Percentiles rank a stretch among this genome's conserved stretches.
Conservation (phyloP, 2,113 vertebrate genomes). For the Pseudopodoces humilis region DNA sequence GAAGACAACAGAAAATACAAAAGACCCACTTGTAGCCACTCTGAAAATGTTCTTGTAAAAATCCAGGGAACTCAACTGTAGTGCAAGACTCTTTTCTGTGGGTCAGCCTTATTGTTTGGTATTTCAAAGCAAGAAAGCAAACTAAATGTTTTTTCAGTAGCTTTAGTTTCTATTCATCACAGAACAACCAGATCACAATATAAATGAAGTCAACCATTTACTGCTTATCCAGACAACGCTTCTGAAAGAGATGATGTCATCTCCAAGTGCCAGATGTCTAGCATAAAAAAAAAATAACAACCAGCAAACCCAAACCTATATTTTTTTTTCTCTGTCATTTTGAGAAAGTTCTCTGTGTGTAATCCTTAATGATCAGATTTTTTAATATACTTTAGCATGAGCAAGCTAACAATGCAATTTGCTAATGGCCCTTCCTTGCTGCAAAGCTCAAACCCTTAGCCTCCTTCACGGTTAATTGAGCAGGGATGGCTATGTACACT, state of each 20-base stretch:
- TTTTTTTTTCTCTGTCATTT: neutral
- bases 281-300: neutral
- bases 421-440: neutral
- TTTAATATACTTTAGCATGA: neutral
- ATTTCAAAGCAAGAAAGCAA: conserved; percentile 35
- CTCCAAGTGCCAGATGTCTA: neutral
- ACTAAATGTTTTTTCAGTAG: conserved; percentile 24
- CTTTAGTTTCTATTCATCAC: neutral
- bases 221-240: neutral
- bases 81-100: neutral
- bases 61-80: neutral
- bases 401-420: neutral
- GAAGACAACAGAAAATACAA: neutral
- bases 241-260: neutral
- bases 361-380: neutral
- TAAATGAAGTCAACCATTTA: neutral
- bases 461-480: neutral
- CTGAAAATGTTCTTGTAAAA: neutral
- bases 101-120: neutral
- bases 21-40: neutral
- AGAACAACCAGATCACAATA: neutral
- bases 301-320: neutral
- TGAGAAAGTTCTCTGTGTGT: neutral
- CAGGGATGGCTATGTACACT: neutral
- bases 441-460: neutral